Conservation (phyloP, 2,797 vertebrate species). For the Tinamus major region DNA sequence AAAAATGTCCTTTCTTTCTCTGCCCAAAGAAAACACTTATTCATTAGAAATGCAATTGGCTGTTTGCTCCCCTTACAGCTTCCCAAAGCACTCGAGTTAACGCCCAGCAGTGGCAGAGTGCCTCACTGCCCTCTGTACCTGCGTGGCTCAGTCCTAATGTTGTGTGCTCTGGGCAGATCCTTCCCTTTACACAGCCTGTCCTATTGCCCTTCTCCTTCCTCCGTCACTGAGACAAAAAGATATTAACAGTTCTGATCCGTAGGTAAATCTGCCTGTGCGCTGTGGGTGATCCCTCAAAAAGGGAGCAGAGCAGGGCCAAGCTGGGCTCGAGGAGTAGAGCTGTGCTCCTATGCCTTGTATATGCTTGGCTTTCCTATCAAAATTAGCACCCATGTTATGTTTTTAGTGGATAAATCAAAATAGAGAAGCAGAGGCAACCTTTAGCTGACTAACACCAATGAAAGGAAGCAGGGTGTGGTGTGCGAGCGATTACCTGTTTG, state of each 20-base stretch:
- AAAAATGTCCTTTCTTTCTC: no score
- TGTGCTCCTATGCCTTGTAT: not conserved
- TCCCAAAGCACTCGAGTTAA: not conserved
- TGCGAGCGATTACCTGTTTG: not conserved
- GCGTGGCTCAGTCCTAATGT: not conserved
- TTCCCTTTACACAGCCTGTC: not conserved
- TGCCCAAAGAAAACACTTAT: no score
- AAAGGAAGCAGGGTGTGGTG: not conserved
- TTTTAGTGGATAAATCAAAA: not conserved
- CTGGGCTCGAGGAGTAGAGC: not conserved
- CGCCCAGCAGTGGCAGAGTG: not conserved
- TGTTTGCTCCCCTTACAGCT: not conserved
- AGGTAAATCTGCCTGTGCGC: not conserved
- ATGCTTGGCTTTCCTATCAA: not conserved
- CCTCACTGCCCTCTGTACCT: not conserved
- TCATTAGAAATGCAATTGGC: not conserved
- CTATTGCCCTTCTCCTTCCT: not conserved
- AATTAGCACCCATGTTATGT: not conserved
- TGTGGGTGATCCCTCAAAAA: not conserved
- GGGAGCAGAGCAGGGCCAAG: not conserved
- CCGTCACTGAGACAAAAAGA: not conserved
- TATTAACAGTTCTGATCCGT: not conserved
- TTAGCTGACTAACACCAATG: not conserved
- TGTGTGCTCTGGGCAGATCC: not conserved
- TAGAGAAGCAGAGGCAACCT: not conserved